Evolutionary conservation across 2,888 invertebrate species (phyloP).

Genomic region (Nezara viridula): DNA sequence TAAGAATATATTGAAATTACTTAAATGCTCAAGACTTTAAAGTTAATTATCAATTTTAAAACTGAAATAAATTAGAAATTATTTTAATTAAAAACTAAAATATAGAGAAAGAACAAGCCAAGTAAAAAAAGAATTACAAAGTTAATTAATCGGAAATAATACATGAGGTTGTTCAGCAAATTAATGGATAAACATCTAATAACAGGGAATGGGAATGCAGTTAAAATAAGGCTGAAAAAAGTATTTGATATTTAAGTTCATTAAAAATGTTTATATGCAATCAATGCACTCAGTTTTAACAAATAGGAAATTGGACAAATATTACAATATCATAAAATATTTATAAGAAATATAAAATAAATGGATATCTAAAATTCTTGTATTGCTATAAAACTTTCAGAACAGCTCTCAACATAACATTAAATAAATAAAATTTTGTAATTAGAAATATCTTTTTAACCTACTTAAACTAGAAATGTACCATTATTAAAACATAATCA

Average conservation of each 20-base stretch:
- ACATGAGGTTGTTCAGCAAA: background rate
- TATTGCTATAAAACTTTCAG: conserved; percentile 1
- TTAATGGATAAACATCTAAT: background rate
- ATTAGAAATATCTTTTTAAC: background rate
- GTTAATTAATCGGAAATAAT: background rate
- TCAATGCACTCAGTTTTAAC: background rate
- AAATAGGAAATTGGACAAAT: background rate
- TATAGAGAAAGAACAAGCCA: background rate
- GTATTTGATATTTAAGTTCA: background rate
- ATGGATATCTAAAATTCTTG: background rate
- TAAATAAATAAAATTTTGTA: background rate
- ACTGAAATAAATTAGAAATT: background rate
- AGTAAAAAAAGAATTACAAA: background rate
- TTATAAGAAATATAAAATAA: conserved; percentile 39
- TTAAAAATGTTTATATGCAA: background rate
- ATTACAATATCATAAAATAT: conserved; percentile 35
- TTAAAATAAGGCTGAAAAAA: conserved; percentile 35
- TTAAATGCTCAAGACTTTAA: background rate
- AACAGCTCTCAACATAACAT: background rate
- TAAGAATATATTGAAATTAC: background rate
- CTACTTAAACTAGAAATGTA: background rate
- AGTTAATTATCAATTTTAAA: background rate
- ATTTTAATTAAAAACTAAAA: background rate
- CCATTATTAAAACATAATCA: conserved; percentile 2
- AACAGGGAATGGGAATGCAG: background rate